These are phyloP conservation scores for Poecilia latipinna DNA, from an alignment of 2,113 vertebrate species.

Conservation along the genomic window DNA sequence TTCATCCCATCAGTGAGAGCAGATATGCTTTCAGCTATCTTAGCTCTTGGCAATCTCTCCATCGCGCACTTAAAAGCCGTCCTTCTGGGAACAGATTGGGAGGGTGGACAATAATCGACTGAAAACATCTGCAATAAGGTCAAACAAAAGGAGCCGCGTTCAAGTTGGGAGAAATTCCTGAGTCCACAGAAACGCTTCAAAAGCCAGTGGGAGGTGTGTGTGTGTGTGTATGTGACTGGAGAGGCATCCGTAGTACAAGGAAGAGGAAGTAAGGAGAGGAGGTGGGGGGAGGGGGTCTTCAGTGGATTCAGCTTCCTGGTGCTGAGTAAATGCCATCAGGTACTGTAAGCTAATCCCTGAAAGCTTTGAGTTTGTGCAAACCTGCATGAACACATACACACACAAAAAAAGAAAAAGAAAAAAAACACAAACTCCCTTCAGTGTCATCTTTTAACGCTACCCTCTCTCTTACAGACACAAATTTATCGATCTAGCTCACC, in stretches of 20 bases:
- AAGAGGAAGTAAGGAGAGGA: neutral
- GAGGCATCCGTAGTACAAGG: neutral
- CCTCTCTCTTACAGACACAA: neutral
- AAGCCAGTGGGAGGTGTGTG: neutral
- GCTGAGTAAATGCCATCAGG: slow-evolving; percentile 55
- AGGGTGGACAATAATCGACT: slow-evolving; percentile 19
- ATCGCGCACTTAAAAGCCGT: slow-evolving; percentile 57
- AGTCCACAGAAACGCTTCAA: slow-evolving; percentile 35
- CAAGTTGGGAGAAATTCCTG: slow-evolving; percentile 16
- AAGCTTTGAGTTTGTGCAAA: slow-evolving; percentile 30
- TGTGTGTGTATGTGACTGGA: neutral
- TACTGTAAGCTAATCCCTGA: slow-evolving; percentile 50
- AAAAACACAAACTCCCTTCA: neutral
- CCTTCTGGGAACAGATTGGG: slow-evolving; percentile 24
- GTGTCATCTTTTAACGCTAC: slow-evolving; percentile 6
- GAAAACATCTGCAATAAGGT: slow-evolving; percentile 44
- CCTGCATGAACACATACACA: neutral
- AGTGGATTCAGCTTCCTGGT: slow-evolving; percentile 46
- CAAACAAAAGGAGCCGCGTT: slow-evolving; percentile 48
- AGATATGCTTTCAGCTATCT: slow-evolving; percentile 54
- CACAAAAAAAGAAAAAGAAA: neutral
- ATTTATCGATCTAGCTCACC: slow-evolving; percentile 63
- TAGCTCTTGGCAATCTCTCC: slow-evolving; percentile 55
- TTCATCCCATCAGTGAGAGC: slow-evolving; percentile 52
- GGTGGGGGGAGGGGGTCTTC: neutral